Base-by-base conservation (phyloP, 1,140 invertebrate genomes). In the Caenorhabditis latens region DNA sequence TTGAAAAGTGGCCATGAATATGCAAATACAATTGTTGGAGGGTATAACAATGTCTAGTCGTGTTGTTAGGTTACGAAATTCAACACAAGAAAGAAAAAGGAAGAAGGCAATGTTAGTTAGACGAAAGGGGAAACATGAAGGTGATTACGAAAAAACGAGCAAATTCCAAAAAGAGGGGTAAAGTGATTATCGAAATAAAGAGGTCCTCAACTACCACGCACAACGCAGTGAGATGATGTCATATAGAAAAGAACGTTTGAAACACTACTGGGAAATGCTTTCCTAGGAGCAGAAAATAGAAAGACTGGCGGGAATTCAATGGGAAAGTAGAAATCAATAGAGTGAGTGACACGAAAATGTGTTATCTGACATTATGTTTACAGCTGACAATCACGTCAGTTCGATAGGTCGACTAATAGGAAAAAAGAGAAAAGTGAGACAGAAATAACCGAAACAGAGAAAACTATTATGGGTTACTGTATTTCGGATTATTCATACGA, bases 1-100 rank as follows among this genome's bases (percentile, higher is more conserved):
- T 16, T n/a, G 21, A 58, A 58, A n/a, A n/a, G 11, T 40, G 21
- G 61, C 43, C 67, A 75, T 75, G 67, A 75, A 75, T 46, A 48
- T 75, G 16, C 19, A 19, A 46, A 75, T 46, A 46, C 3, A 42
- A 19, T 75, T 32, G 24, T 40, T 24, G 5, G 32, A 42, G 13
- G 11, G 32, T 4, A 13, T 13, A 42, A 32, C 32, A 9, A 16
- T 40, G 6, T 61, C 4, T n/a, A 24, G 57, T n/a, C 16, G n/a
- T 58, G 63, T 67, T 19, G 63, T 8, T 32, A 67, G 67, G 43
- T 75, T 75, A 75, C 67, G 43, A 75, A 75, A 75, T 75, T 75
- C 5, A 19, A 19, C 40, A 75, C 43, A 75, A 75, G 13, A 40
- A 19, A 5, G 11, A 42, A 42, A 32, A 40, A 65, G 40, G 32